Conservation (phyloP, 2,888 invertebrate species). For the Corythucha ciliata region DNA sequence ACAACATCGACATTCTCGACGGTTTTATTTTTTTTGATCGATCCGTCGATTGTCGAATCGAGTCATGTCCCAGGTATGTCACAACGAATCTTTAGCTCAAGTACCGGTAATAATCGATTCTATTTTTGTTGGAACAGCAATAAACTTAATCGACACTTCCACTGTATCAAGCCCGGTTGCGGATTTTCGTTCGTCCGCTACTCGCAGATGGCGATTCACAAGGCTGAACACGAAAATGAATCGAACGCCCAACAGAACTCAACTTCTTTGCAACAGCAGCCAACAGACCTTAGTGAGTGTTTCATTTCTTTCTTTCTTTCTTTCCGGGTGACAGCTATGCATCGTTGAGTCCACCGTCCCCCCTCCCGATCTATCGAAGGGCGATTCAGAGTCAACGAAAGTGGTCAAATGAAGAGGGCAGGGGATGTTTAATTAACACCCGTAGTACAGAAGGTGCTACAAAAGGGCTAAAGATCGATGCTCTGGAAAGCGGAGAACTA, state of each 20-base stretch:
- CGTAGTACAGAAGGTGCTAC: no score
- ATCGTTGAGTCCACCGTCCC: no score
- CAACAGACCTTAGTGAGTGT: conserved; percentile 28
- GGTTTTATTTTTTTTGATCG: conserved; percentile 77
- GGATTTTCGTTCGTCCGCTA: conserved; percentile 64
- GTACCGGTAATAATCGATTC: conserved; percentile 23
- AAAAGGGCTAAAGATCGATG: no score
- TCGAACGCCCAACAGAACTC: conserved; percentile 1
- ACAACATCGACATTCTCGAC: conserved; percentile 67
- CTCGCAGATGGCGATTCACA: conserved; percentile 63
- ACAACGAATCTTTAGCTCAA: not conserved
- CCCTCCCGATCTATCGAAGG: no score
- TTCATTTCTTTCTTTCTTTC: not conserved
- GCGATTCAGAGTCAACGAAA: no score
- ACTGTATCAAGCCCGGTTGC: conserved; percentile 60
- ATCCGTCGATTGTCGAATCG: conserved; percentile 58
- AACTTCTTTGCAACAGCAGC: conserved; percentile 10
- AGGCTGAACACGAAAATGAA: conserved; percentile 52
- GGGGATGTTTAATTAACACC: no score
- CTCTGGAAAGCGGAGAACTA: no score
- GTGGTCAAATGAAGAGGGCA: no score
- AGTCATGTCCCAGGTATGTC: conserved; percentile 49
- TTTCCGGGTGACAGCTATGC: not conserved
- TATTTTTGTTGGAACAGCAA: conserved; percentile 45
- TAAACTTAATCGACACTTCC: conserved; percentile 63